Evolutionary conservation across 2,113 vertebrate genomes (phyloP), one percentile per base, ranked within the genome.

Genomic region (Oreocharis arfaki): DNA sequence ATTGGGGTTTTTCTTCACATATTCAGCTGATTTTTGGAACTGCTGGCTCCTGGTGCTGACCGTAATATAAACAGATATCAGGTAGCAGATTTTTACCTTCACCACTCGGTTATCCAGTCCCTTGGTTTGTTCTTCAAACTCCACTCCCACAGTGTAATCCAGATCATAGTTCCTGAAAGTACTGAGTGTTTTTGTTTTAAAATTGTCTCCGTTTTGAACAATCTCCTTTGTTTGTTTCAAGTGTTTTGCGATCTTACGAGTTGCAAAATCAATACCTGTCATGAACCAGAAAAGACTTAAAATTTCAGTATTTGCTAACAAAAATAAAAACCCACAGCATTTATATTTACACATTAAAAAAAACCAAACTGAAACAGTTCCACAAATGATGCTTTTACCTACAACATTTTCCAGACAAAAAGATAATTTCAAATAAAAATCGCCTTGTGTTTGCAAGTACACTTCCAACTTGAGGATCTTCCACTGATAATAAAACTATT

Each of bases 211-310:
- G 0, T 99, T 95, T 96, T 99, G 99, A 70, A 98, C 93, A 9
- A 99, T 97, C 55, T 99, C 97, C 87, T 99, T 99, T 1, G 99
- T 99, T 98, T 99, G 99, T 56, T 86, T 98, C 96, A 99, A 98
- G 85, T 98, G 98, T 33, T 77, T 28, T 5, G 99, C 99, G 30
- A 99, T 98, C 98, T 99, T 99, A 64, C 99, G 98, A 94, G 99
- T 99, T 41, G 99, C 99, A 96, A 99, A 99, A 98, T 99, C 99
- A 42, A 99, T 99, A 84, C 97, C 99, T 99, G 97, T 42, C 78
- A 93, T 96, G 84, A 95, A 69, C 6, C 42, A 68, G 60, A 90
- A 75, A 89, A 92, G 37, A 93, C 41, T 47, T 12, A 67, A 90
- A 92, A 53, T 73, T 81, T 44, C 56, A 90, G 42, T 75, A 39